These are phyloP conservation scores for Oscarella lobularis DNA, from an alignment of 37 sponge, comb jelly and placozoan species.

Conservation along the genomic window DNA sequence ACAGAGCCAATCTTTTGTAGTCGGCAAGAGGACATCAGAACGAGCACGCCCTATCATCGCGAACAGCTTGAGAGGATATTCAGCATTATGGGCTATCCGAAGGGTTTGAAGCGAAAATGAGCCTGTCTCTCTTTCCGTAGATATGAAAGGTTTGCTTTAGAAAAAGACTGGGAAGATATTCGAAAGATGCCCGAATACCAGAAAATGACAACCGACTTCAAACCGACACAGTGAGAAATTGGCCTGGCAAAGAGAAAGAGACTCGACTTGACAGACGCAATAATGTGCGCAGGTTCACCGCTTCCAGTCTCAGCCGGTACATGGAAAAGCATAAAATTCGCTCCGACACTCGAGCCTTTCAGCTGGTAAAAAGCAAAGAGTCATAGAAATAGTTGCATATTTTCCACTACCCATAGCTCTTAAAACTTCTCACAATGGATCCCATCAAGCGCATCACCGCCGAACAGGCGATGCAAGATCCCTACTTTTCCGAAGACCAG, in stretches of 20 bases:
- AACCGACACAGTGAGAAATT: slow-evolving; percentile 3
- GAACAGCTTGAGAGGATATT: slow-evolving; percentile 95
- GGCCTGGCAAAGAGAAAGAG: no score
- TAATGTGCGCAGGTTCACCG: slow-evolving; percentile 5
- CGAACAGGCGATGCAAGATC: slow-evolving; percentile 63
- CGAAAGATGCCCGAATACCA: slow-evolving; percentile 84
- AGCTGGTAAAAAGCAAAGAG: slow-evolving; percentile 44
- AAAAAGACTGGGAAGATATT: slow-evolving; percentile 92
- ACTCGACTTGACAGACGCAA: no score
- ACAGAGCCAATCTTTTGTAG: slow-evolving; percentile 97
- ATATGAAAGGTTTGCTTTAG: slow-evolving; percentile 13
- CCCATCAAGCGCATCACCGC: slow-evolving; percentile 88
- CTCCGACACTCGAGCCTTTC: slow-evolving; percentile 75
- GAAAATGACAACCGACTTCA: slow-evolving; percentile 70
- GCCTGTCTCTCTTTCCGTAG: neutral
- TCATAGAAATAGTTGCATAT: neutral
- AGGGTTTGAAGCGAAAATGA: no score
- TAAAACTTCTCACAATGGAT: slow-evolving; percentile 78
- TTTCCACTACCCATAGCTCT: slow-evolving; percentile 27
- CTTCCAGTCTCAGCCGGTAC: slow-evolving; percentile 58
- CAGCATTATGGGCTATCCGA: slow-evolving; percentile 83
- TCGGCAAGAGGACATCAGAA: slow-evolving; percentile 93
- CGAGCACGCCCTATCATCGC: slow-evolving; percentile 89
- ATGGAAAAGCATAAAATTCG: slow-evolving; percentile 84
- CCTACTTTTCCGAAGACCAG: slow-evolving; percentile 83